Base-by-base conservation (phyloP, 2,888 invertebrate genomes). In the Galerucella pusilla region DNA sequence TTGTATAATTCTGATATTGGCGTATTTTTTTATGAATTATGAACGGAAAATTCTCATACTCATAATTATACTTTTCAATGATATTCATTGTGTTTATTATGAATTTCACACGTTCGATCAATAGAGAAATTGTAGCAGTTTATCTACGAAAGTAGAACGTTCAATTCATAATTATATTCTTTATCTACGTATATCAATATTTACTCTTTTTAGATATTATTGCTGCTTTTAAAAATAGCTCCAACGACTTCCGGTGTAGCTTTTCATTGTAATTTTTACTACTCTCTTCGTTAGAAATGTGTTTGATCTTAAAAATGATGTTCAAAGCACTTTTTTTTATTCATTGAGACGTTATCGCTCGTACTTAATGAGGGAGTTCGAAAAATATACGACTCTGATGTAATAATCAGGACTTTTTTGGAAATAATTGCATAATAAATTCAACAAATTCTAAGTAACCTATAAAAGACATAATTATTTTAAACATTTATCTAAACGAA, bases 161-260 rank as follows among this genome's bases (percentile, higher is more conserved):
- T 73, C 61, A 64, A 73, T 73, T 76, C 71, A 76, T 57, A 16
- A 57, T 76, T 76, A 76, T 71, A 73, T 71, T 76, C 73, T 63
- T 73, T 70, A 75, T 75, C 75, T 67, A 70, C 52, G 66, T 70
- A 70, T 73, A 76, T 76, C 76, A 76, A 76, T 76, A 73, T 73
- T 76, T 76, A 70, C 73, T 75, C 45, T 75, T 71, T 73, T 69
- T 57, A 65, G 66, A 61, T 68, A 77, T 74, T n/a, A 74, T 71
- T 73, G 10, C 61, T 69, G 69, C 70, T 69, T 72, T 76, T 75
- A 76, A 76, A 77, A 77, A 72, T 74, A 74, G 71, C 71, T 65
- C 65, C 59, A 71, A n/a, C 71, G 64, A 70, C 74, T 77, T 77
- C 74, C 76, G 76, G 76, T 71, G 73, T 76, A 67, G 63, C n/a